phyloP scores from a whole-genome alignment of 23 tunicate genomes.

The Diplosoma virens region DNA sequence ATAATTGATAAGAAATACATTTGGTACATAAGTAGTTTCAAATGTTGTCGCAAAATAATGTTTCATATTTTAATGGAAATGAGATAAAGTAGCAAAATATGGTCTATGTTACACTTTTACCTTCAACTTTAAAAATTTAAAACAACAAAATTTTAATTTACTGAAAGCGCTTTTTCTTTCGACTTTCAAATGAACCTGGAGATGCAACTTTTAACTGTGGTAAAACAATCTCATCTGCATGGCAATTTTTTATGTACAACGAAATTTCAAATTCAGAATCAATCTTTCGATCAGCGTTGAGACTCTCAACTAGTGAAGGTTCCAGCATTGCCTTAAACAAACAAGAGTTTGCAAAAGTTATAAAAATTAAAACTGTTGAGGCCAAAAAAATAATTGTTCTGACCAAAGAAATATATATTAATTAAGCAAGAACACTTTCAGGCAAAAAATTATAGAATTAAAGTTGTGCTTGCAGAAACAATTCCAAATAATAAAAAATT shows the following conservation, averaged over 20 bases:
- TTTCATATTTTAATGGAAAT: too few species aligned
- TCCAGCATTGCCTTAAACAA: constrained; percentile 8
- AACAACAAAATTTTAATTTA: not conserved
- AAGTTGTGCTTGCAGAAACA: too few species aligned
- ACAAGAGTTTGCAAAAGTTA: not conserved
- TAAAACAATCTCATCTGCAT: not conserved
- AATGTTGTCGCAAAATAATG: too few species aligned
- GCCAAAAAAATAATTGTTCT: too few species aligned
- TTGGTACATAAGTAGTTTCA: too few species aligned
- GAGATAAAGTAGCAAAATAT: too few species aligned
- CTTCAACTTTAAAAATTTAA: not conserved
- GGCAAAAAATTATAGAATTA: too few species aligned
- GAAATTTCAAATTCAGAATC: constrained; percentile 16
- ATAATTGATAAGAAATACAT: not conserved
- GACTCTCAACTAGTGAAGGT: not conserved
- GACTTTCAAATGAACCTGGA: constrained; percentile 5
- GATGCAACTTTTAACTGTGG: not conserved
- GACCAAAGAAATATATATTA: too few species aligned
- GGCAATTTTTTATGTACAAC: not conserved
- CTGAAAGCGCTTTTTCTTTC: not conserved
- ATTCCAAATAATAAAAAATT: too few species aligned
- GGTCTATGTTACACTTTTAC: too few species aligned
- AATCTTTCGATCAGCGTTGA: constrained; percentile 4
- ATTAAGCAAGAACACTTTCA: too few species aligned
- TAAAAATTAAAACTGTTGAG: too few species aligned